phyloP scores from a whole-genome alignment of 2,113 vertebrate species.

The Verasper variegatus region DNA sequence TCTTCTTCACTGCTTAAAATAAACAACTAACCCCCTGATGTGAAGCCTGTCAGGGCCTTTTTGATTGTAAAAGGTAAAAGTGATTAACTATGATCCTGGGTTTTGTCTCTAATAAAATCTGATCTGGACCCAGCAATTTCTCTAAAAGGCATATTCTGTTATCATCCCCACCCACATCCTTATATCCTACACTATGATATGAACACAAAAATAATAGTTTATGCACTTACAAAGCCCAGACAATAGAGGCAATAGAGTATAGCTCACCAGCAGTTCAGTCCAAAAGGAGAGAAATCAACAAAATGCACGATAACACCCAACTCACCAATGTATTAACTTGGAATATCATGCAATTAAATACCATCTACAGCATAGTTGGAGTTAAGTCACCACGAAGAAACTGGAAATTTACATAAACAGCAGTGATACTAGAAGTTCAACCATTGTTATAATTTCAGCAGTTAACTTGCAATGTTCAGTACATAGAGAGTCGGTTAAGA shows the following conservation, averaged over 20 bases:
- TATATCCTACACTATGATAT: conserved; percentile 36
- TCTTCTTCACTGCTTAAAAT: too few relatives aligned
- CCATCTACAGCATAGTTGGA: conserved; percentile 63
- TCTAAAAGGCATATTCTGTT: conserved; percentile 61
- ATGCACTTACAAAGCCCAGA: conserved; percentile 75
- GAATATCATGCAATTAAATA: conserved; percentile 82
- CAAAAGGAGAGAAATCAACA: conserved; percentile 58
- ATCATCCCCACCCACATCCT: conserved; percentile 22
- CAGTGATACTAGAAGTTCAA: conserved; percentile 53
- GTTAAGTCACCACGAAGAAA: conserved; percentile 74
- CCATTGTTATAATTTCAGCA: conserved; percentile 55
- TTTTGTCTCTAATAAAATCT: conserved; percentile 19
- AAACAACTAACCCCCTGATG: background rate
- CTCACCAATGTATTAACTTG: conserved; percentile 53
- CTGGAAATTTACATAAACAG: conserved; percentile 73
- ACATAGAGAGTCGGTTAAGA: conserved; percentile 67
- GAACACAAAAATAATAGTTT: conserved; percentile 67
- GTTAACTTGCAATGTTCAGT: conserved; percentile 69
- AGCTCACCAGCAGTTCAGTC: conserved; percentile 74
- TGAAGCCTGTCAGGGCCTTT: background rate
- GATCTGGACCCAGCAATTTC: conserved; percentile 23
- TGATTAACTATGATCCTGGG: background rate
- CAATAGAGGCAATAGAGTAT: conserved; percentile 61
- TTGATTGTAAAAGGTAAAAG: background rate
- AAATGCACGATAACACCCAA: conserved; percentile 71